phyloP scores from a whole-genome alignment of 2,888 invertebrate genomes.

The Prosopocoilus inquinatus region DNA sequence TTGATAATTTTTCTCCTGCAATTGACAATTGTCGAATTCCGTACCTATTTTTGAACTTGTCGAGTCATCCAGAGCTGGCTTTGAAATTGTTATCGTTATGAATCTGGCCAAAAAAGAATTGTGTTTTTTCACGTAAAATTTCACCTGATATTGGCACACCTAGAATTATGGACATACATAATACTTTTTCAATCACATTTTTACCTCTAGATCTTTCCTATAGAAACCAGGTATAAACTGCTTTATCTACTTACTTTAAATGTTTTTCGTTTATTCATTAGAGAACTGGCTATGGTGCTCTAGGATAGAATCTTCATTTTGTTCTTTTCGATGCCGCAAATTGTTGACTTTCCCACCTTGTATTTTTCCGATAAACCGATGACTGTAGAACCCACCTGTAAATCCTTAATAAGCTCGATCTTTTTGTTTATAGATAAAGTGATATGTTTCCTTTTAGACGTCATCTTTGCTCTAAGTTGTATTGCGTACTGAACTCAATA shows the following conservation, averaged over 20 bases:
- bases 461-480: conserved; percentile 5
- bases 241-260: not conserved
- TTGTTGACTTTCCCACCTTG: conserved; percentile 5
- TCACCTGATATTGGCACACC: conserved; percentile 9
- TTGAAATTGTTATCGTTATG: conserved; percentile 17
- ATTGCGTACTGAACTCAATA: conserved; percentile 11
- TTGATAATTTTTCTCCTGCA: conserved; percentile 11
- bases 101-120: conserved; percentile 5
- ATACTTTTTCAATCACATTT: conserved; percentile 21
- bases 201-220: conserved; percentile 4
- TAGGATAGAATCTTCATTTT: conserved; percentile 1
- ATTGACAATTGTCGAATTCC: conserved; percentile 15
- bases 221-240: no score
- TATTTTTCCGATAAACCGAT: not conserved
- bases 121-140: not conserved
- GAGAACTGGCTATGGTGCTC: not conserved
- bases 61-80: conserved; percentile 19
- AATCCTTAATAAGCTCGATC: not conserved
- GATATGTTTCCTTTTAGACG: conserved; percentile 9
- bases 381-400: not conserved
- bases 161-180: conserved; percentile 12
- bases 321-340: conserved; percentile 5
- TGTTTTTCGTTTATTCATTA: conserved; percentile 1
- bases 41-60: conserved; percentile 17
- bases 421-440: conserved; percentile 7